Evolutionary conservation across 2,113 vertebrate species (phyloP), one percentile per base, ranked within the genome.

Genomic region (Aegotheles bennettii): DNA sequence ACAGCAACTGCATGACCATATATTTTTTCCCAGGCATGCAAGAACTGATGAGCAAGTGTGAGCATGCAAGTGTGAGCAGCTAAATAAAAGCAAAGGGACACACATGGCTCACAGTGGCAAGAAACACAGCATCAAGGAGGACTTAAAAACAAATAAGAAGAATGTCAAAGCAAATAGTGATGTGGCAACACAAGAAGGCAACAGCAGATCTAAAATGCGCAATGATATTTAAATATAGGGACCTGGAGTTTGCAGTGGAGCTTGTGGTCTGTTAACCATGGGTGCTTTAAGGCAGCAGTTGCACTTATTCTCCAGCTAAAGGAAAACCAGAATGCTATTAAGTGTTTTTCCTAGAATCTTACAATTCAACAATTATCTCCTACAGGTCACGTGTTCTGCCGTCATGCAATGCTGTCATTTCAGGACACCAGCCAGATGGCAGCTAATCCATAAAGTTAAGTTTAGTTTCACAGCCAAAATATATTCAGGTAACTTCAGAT

Each of bases 301-400:
- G 99, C 99, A 54, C 99, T 99, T 98, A 99, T 99, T 94, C 99
- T 98, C 99, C 99, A 99, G 89, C 99, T 99, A 88, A 81, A 96
- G 42, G 93, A 82, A 97, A 83, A 96, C 68, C 57, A 96, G 90
- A 96, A 91, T 54, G 35, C 31, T 61, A 38, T 47, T 77, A 61
- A 85, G 19, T 20, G 9, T 82, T 47, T 84, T 38, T 77, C 83
- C 45, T 24, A 80, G 40, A 56, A 40, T 45, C 36, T 74, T 83
- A 50, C 11, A 87, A n/a, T 92, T 91, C 23, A 78, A 63, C 40
- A 90, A 8, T 64, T 84, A 56, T 50, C 33, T 90, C 24, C 35
- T 65, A 59, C 23, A 80, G 56, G 24, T 88, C 29, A 29, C 26
- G 25, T 35, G 16, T 67, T 91, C 63, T 81, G 59, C 60, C 54